phyloP scores from a whole-genome alignment of 2,888 invertebrate genomes.

The Ashinkailepas kermadecensis region DNA sequence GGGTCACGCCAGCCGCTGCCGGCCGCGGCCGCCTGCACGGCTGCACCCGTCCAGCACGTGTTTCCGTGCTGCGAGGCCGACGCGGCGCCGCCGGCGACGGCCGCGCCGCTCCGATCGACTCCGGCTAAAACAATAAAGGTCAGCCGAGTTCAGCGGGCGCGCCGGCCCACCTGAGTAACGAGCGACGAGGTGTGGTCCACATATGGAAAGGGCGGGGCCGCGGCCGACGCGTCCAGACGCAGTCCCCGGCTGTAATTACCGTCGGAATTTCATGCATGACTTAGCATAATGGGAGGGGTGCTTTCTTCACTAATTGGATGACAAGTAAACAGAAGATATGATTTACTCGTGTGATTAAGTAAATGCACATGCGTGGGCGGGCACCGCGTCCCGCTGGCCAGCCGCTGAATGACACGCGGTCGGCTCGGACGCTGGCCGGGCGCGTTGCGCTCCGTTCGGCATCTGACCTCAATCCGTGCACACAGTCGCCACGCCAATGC shows the following conservation, averaged over 20 bases:
- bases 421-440: too few species aligned
- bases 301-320: conserved; percentile 21
- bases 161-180: neutral
- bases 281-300: conserved; percentile 9
- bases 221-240: neutral
- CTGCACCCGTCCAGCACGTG: too few species aligned
- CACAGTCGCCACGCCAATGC: too few species aligned
- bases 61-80: too few species aligned
- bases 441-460: too few species aligned
- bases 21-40: neutral
- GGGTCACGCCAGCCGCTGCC: neutral
- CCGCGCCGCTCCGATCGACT: neutral
- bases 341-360: neutral
- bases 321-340: conserved; percentile 20
- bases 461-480: too few species aligned
- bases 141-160: neutral
- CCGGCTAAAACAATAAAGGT: neutral
- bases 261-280: neutral
- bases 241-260: neutral
- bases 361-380: neutral
- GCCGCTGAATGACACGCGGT: too few species aligned
- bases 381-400: neutral
- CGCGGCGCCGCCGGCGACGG: too few species aligned
- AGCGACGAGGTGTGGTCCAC: conserved; percentile 6
- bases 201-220: neutral